These are phyloP conservation scores for Nothocercus julius DNA, from an alignment of 2,113 vertebrate species.

Conservation along the genomic window DNA sequence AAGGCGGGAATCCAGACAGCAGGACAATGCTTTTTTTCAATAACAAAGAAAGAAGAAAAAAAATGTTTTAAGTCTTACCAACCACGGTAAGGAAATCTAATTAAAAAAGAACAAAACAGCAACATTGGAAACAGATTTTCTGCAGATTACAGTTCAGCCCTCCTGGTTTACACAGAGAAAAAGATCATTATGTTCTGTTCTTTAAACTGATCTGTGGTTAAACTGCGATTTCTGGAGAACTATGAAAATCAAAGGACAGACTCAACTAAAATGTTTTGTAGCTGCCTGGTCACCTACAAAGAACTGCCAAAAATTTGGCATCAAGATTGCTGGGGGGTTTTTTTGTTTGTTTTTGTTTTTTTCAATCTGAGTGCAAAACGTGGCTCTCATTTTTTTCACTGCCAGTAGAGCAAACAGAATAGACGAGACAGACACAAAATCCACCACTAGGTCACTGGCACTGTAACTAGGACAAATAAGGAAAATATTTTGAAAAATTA, in stretches of 20 bases:
- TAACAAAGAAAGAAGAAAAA: background rate
- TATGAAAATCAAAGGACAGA: background rate
- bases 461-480: background rate
- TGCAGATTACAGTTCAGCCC: slow-evolving; percentile 17
- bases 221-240: slow-evolving; percentile 19
- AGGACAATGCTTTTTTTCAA: background rate
- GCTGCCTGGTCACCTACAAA: background rate
- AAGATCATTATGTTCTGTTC: background rate
- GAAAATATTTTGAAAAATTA: slow-evolving; percentile 36
- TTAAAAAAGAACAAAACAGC: slow-evolving; percentile 6
- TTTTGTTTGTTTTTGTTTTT: background rate
- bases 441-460: background rate
- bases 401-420: background rate
- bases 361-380: background rate
- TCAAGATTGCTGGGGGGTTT: background rate
- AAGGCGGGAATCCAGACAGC: background rate
- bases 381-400: background rate
- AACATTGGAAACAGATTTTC: background rate
- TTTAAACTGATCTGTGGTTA: slow-evolving; percentile 11
- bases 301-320: slow-evolving; percentile 50
- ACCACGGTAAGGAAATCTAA: background rate
- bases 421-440: background rate
- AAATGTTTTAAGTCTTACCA: background rate
- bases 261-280: background rate
- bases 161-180: background rate